Percentiles rank a stretch among this genome's conserved stretches.
Evolutionary conservation across 2,888 invertebrate genomes (phyloP).

Genomic region (Meiosimyza platycephala): DNA sequence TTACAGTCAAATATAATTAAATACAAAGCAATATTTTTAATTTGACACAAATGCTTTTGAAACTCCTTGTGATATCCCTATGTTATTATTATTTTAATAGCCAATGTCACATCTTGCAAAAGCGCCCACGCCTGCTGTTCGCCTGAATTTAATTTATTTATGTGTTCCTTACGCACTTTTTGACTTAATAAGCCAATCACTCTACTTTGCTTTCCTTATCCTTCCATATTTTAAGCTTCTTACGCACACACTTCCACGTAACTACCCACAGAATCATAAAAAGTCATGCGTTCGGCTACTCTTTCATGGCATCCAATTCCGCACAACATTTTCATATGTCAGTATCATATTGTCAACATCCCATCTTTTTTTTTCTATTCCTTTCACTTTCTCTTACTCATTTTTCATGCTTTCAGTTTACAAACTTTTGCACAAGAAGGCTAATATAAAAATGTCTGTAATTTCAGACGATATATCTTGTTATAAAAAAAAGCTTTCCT

Average conservation of each 20-base stretch:
- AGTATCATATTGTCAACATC: not conserved
- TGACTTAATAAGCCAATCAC: not conserved
- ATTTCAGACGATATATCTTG: constrained; percentile 21
- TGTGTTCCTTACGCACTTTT: constrained; percentile 5
- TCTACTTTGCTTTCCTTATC: not conserved
- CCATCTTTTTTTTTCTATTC: not conserved
- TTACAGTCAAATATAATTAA: too few species aligned
- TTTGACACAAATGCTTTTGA: too few species aligned
- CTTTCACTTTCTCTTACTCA: not conserved
- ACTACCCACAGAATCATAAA: too few species aligned
- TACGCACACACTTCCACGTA: too few species aligned
- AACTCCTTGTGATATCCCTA: too few species aligned
- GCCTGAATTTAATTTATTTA: not conserved
- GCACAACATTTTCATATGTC: not conserved
- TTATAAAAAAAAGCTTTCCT: not conserved
- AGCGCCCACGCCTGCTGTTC: not conserved
- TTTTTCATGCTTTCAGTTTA: not conserved
- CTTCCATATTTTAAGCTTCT: not conserved
- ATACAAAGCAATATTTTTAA: too few species aligned
- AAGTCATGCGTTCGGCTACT: too few species aligned
- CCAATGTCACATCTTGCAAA: not conserved
- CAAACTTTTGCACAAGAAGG: not conserved
- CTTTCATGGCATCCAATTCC: not conserved
- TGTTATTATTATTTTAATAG: too few species aligned
- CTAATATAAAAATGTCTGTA: constrained; percentile 26